Percentiles rank a stretch among this genome's conserved stretches.
Evolutionary conservation across 2,113 vertebrate genomes (phyloP).

Genomic region (Sceloporus undulatus): DNA sequence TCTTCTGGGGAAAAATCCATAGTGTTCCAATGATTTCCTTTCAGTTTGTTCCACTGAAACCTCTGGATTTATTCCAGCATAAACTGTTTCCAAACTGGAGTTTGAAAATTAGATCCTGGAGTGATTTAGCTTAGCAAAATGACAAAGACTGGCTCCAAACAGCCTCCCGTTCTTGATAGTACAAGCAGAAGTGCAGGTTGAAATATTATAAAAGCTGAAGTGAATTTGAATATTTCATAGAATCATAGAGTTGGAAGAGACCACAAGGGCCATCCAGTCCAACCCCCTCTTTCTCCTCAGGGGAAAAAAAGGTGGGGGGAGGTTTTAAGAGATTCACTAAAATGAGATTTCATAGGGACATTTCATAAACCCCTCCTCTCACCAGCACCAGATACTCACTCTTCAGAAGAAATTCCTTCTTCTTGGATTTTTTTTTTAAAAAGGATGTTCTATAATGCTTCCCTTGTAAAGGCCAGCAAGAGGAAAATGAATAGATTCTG

Average conservation of each 20-base stretch:
- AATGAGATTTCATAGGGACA: neutral
- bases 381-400: neutral
- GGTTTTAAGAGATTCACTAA: neutral
- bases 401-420: slow-evolving; percentile 5
- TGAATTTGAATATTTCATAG: neutral
- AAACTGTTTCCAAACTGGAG: neutral
- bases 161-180: neutral
- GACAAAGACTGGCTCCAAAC: neutral
- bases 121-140: neutral
- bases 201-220: neutral
- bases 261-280: too few species aligned
- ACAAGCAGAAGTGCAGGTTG: neutral
- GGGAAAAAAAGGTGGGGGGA: neutral
- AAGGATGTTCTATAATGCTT: neutral
- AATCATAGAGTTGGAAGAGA: too few species aligned
- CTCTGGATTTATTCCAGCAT: neutral
- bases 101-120: neutral
- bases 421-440: neutral
- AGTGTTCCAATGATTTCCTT: neutral
- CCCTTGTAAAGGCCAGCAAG: neutral
- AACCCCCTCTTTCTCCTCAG: neutral
- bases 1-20: neutral
- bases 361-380: neutral
- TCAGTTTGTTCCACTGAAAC: neutral
- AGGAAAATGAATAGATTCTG: neutral